Evolutionary conservation across 2,797 vertebrate species (phyloP).

Genomic region (Geotrypetes seraphini): DNA sequence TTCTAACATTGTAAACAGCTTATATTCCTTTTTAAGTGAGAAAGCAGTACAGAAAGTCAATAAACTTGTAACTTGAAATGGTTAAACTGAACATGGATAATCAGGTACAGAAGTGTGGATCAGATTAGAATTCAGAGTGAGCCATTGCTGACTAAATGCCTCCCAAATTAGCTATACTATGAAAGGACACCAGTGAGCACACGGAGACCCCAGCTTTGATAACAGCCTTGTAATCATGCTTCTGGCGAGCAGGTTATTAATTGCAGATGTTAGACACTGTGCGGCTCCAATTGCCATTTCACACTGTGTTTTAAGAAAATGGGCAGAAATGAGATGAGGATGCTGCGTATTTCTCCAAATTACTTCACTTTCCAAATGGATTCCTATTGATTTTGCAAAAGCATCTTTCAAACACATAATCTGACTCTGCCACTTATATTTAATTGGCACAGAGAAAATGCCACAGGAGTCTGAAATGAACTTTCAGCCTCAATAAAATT

Average conservation of each 20-base stretch:
- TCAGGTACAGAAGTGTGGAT: no score
- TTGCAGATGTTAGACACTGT: conserved; percentile 12
- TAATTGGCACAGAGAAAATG: conserved; percentile 49
- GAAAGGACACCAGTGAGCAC: conserved; percentile 7
- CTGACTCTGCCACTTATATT: conserved; percentile 53
- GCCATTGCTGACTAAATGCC: no score
- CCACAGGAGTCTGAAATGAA: conserved; percentile 27
- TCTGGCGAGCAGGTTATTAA: conserved; percentile 20
- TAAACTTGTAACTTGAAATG: no score
- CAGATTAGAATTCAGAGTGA: no score
- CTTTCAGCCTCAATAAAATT: no score
- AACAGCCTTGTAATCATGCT: conserved; percentile 12
- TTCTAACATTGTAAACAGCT: no score
- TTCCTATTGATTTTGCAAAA: conserved; percentile 65
- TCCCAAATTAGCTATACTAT: no score
- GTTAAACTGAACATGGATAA: no score
- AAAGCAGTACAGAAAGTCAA: no score
- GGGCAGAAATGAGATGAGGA: conserved; percentile 28
- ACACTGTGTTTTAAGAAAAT: conserved; percentile 34
- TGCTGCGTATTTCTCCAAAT: conserved; percentile 50
- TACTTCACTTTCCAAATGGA: conserved; percentile 58
- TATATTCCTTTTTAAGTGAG: no score
- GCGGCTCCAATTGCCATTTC: conserved; percentile 23
- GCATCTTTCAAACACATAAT: conserved; percentile 50
- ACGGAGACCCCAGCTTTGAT: conserved; percentile 4